Base-by-base conservation (phyloP, 2,113 vertebrate species). In the Cricetomys ansorgei region DNA sequence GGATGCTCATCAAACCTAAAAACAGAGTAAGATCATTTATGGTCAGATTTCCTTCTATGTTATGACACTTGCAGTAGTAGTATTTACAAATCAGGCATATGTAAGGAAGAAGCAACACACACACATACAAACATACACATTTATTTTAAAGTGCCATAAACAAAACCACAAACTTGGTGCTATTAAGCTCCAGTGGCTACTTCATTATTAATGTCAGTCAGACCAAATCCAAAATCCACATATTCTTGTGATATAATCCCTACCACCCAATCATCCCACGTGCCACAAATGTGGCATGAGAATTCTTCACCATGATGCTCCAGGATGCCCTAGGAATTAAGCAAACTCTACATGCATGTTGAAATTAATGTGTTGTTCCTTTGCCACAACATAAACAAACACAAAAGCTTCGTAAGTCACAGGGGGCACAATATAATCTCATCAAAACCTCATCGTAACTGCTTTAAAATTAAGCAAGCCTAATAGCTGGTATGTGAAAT, bases 1-100 rank as follows among this genome's bases (percentile, higher is more conserved):
- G 98, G 97, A 99, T 98, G 94, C 98, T 99, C 98, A 99, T 99
- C 98, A 99, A 96, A 97, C 99, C 99, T 99, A 97, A 34, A 55
- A 93, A 80, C 57, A 96, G 72, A 96, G 37, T n/a, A 90, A 96
- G 62, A 96, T 48, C 53, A 93, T 29, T 92, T 64, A 43, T 3
- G 9, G 92, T 93, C 65, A 97, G n/a, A 77, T 86, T 86, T 90
- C 75, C 6, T 64, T 87, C 23, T 48, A 84, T 64, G 72, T 73
- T 73, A 79, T 37, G 48, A 86, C 3, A 93, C 59, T 65, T 91
- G 6, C 2, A 85, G 80, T 92, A 90, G 89, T 90, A 97, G 91
- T 84, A 88, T 75, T 91, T 59, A 94, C 6, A 79, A 13, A 94
- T 16, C 37, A 95, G 19, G 53, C n/a, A 15, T 55, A 94, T 57